A percentile compares a stretch with the other conserved stretches of the same genome.
These are phyloP conservation scores for Chloroceryle aenea DNA, from an alignment of 2,113 vertebrate species.

Conservation along the genomic window DNA sequence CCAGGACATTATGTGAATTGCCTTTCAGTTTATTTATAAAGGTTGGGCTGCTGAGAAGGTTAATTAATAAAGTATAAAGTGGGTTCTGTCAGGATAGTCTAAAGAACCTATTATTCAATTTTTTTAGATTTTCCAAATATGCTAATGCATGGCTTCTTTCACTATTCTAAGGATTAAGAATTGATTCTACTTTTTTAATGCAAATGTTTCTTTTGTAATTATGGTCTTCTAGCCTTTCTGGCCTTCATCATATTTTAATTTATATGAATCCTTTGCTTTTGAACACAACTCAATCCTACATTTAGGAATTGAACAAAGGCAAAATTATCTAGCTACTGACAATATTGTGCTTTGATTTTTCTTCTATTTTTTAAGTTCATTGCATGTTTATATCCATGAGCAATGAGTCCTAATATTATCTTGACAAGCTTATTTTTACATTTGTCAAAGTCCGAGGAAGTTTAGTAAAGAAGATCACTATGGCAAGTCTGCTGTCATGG, in stretches of 20 bases:
- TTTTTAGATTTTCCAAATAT: not conserved
- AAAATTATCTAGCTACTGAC: constrained; percentile 1
- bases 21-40: not conserved
- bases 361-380: not conserved
- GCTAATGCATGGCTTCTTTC: not conserved
- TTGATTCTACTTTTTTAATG: not conserved
- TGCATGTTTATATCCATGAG: not conserved
- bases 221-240: not conserved
- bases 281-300: not conserved
- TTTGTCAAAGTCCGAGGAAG: not conserved
- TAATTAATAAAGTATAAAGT: not conserved
- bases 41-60: not conserved
- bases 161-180: not conserved
- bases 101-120: not conserved
- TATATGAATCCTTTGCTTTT: not conserved
- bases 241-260: not conserved
- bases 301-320: not conserved
- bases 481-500: constrained; percentile 7
- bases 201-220: not conserved
- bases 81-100: not conserved
- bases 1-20: not conserved
- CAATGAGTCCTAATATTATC: constrained; percentile 5
- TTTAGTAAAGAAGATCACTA: not conserved
- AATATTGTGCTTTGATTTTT: not conserved
- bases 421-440: constrained; percentile 33